These are phyloP conservation scores for Trachymyrmex septentrionalis DNA, from an alignment of 1,140 invertebrate genomes.

Conservation along the genomic window DNA sequence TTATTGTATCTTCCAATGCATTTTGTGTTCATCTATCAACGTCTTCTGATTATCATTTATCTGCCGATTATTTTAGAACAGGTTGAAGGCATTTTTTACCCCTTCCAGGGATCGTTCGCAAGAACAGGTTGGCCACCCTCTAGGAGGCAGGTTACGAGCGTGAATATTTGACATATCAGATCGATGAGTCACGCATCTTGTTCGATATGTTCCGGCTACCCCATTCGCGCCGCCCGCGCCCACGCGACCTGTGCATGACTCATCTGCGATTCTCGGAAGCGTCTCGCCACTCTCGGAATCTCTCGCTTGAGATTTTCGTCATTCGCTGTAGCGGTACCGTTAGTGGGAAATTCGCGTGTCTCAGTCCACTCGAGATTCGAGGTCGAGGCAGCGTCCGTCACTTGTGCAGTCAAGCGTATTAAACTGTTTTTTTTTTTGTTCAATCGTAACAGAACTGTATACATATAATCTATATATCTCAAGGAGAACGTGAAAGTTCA, in stretches of 20 bases:
- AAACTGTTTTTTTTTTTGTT: neutral
- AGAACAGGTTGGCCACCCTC: slow-evolving; percentile 23
- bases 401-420: neutral
- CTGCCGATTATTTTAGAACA: neutral
- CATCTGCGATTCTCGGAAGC: slow-evolving; percentile 74
- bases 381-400: neutral
- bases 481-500: too few species aligned
- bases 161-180: slow-evolving; percentile 76
- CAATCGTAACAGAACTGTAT: neutral
- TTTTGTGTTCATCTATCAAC: neutral
- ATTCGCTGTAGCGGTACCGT: slow-evolving; percentile 22
- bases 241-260: slow-evolving; percentile 71
- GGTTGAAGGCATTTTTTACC: neutral
- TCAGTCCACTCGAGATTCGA: neutral
- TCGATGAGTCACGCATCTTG: slow-evolving; percentile 76
- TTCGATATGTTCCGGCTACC: slow-evolving; percentile 77
- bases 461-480: too few species aligned
- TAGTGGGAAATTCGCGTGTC: slow-evolving; percentile 20
- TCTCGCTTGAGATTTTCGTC: slow-evolving; percentile 71
- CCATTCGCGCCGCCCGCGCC: slow-evolving; percentile 69
- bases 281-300: slow-evolving; percentile 34
- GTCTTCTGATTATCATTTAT: neutral
- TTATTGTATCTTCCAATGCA: too few species aligned
- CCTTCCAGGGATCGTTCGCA: neutral
- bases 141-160: slow-evolving; percentile 68